phyloP scores from a whole-genome alignment of 2,113 vertebrate species.

The Butorides virescens region DNA sequence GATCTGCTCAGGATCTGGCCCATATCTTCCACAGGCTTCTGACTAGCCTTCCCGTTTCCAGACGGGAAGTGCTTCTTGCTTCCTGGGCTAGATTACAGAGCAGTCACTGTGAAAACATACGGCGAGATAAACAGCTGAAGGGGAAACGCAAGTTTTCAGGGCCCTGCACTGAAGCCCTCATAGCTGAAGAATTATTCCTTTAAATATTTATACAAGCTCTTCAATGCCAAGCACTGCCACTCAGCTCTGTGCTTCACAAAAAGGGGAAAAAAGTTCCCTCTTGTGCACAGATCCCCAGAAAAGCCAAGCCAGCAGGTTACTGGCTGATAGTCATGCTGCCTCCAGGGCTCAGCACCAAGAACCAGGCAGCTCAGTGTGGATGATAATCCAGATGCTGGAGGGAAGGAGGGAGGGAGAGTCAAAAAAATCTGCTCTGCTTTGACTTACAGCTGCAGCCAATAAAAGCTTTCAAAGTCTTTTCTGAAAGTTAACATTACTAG shows the following conservation, averaged over 20 bases:
- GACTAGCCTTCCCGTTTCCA: neutral
- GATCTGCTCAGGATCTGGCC: neutral
- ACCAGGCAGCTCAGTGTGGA: neutral
- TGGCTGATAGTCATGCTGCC: neutral
- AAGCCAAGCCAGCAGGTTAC: neutral
- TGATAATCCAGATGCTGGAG: neutral
- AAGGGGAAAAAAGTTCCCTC: neutral
- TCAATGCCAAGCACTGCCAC: neutral
- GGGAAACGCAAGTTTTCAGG: neutral
- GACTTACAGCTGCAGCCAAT: constrained; percentile 46
- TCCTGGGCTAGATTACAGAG: neutral
- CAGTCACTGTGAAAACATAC: neutral
- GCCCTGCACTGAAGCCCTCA: neutral
- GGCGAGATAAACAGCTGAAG: neutral
- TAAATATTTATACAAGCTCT: neutral
- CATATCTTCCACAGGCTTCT: neutral
- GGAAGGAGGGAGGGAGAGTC: neutral
- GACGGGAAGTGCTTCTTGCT: neutral
- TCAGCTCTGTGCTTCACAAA: neutral
- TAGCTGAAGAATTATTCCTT: neutral
- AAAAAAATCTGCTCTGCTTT: neutral
- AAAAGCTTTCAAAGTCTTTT: constrained; percentile 53
- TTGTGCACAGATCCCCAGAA: neutral
- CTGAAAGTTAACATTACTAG: constrained; percentile 8
- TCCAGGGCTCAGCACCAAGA: neutral